Evolutionary conservation across 2,888 invertebrate genomes (phyloP), one percentile per base, ranked within the genome.

Genomic region (Ecdyonurus torrentis): DNA sequence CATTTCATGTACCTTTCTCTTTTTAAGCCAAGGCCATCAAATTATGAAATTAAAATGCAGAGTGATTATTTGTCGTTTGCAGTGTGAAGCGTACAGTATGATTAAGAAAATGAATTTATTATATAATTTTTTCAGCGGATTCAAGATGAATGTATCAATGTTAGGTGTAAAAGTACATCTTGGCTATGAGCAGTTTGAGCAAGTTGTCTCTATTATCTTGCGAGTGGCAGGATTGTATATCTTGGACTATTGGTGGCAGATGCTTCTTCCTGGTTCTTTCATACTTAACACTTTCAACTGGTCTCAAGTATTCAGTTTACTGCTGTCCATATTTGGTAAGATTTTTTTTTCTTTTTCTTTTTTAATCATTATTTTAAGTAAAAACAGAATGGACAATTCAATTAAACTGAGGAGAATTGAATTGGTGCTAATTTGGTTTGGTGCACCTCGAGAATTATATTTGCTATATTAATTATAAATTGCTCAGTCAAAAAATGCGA

Each of bases 151-250:
- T 37, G 37, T 37, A 37, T 37, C 37, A 37, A 37, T 37, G 37
- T 37, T 37, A 15, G 37, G 37, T 10, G 15, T 37, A 15, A 37
- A 37, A 37, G 37, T 37, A 10, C 5, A 37, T 10, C 37, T 37
- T 37, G 7, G 15, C 5, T 37, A 37, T 37, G 66, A 67, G 61
- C 67, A 68, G 23, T 69, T 71, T 66, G 71, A 71, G 62, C 67
- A 67, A 5, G 64, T 68, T 20, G 69, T 68, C 18, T 67, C 69
- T 25, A 72, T 77, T 19, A 72, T 77, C 24, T 69, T 78, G 52
- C 69, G 77, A 60, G 72, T 77, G 15, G 77, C 78, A 20, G 74
- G 76, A 3, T 70, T 77, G 23, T 76, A 77, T 67, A 71, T 78
- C 18, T 71, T 77, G 23, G 77, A 78, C 66, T 71, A 72, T 25